Evolutionary conservation across 2,113 vertebrate species (phyloP).

Genomic region (Danio rerio): GRCz12tu NC_133181.1:47509001-47509500

Average conservation of each 20-base stretch:
- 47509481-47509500: slow-evolving; percentile 26
- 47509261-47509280: not conserved
- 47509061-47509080: too few species aligned
- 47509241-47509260: not conserved
- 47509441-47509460: slow-evolving; percentile 24
- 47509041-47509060: too few species aligned
- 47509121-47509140: too few species aligned
- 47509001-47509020: too few species aligned
- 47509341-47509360: not conserved
- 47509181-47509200: too few species aligned
- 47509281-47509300: slow-evolving; percentile 6
- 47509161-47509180: not conserved
- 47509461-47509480: slow-evolving; percentile 12
- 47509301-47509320: not conserved
- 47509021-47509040: too few species aligned
- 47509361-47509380: slow-evolving; percentile 10
- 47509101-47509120: too few species aligned
- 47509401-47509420: not conserved
- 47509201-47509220: too few species aligned
- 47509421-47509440: not conserved
- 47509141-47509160: too few species aligned
- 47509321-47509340: not conserved
- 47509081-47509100: too few species aligned
- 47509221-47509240: too few species aligned
- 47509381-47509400: slow-evolving; percentile 17